These are phyloP conservation scores for Scotopteryx bipunctaria DNA, from an alignment of 2,888 invertebrate genomes.

Conservation along the genomic window DNA sequence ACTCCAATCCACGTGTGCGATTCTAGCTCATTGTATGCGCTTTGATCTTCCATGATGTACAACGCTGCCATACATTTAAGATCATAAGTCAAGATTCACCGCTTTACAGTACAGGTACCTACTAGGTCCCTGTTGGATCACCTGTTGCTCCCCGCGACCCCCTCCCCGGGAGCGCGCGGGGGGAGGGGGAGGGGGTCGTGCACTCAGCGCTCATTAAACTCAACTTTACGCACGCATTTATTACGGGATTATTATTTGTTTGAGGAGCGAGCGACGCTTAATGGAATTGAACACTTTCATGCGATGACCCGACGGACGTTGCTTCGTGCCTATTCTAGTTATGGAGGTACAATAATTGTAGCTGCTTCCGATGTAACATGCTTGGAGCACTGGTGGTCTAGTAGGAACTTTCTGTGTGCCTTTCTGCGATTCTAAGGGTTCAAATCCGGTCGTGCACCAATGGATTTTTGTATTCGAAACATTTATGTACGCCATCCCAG, in stretches of 20 bases:
- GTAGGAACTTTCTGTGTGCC: no score
- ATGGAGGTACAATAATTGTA: no score
- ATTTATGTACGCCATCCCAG: no score
- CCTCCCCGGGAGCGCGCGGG: background rate
- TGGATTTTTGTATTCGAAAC: no score
- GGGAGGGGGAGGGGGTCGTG: background rate
- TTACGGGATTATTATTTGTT: slow-evolving; percentile 21
- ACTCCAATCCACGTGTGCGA: no score
- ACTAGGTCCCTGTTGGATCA: background rate
- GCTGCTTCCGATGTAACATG: no score
- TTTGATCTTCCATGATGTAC: no score
- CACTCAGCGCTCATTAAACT: slow-evolving; percentile 16
- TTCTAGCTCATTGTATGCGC: no score
- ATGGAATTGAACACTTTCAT: slow-evolving; percentile 10
- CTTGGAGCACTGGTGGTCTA: no score
- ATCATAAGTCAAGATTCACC: background rate
- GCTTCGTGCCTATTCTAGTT: background rate
- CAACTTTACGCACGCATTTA: slow-evolving; percentile 19
- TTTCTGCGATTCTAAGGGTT: no score
- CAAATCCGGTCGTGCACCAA: no score
- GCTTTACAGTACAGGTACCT: background rate
- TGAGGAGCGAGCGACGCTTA: slow-evolving; percentile 3
- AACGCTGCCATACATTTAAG: background rate
- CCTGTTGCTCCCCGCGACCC: slow-evolving; percentile 10
- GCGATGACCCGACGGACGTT: background rate